phyloP scores from a whole-genome alignment of 1,140 invertebrate genomes.

The Semibalanus balanoides region DNA sequence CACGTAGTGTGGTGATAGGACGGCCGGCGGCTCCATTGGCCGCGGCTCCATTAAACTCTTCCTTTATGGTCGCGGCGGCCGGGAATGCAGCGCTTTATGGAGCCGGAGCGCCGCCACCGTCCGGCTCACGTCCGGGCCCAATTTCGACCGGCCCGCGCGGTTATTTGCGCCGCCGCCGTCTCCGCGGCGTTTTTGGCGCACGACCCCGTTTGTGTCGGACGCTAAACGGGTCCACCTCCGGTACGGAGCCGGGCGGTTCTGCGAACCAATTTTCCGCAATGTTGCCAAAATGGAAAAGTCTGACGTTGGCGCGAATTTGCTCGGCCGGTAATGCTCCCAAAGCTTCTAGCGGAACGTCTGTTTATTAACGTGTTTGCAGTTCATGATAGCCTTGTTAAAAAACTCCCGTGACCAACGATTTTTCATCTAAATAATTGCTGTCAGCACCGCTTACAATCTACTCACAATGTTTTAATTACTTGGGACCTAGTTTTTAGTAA shows the following conservation, averaged over 20 bases:
- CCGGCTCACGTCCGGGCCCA: background rate
- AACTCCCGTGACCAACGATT: too few species aligned
- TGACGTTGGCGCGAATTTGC: too few species aligned
- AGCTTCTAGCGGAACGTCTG: too few species aligned
- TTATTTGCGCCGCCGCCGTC: background rate
- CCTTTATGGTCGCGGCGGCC: background rate
- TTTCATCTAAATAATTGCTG: too few species aligned
- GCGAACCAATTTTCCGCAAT: background rate
- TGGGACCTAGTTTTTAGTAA: too few species aligned
- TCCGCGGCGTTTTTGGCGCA: background rate
- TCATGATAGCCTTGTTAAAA: too few species aligned
- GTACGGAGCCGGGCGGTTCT: background rate
- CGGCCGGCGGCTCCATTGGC: background rate
- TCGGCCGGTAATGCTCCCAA: too few species aligned
- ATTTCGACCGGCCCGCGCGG: background rate
- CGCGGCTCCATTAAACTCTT: background rate
- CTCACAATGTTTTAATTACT: too few species aligned
- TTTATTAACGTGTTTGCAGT: too few species aligned
- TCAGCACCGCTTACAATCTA: too few species aligned
- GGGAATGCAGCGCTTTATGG: background rate
- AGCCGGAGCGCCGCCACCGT: background rate
- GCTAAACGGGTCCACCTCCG: background rate
- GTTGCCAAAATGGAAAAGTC: too few species aligned
- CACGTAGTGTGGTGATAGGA: background rate
- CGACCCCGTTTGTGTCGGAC: background rate